These are phyloP conservation scores for Ypsolopha sequella DNA, from an alignment of 2,888 invertebrate species.

Conservation along the genomic window DNA sequence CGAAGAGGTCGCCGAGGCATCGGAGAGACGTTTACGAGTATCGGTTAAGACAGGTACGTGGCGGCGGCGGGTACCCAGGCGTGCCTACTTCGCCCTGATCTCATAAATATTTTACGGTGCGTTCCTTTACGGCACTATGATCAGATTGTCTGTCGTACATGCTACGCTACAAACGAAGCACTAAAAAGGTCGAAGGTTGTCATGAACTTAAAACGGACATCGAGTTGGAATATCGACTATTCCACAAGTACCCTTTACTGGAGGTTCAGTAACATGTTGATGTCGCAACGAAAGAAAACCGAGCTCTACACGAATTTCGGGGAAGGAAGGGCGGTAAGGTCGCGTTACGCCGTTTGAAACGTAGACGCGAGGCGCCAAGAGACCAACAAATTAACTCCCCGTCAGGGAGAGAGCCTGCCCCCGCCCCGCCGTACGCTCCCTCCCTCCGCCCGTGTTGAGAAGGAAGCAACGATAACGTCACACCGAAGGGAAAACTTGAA, in stretches of 20 bases:
- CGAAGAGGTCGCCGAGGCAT: neutral
- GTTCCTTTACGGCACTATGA: conserved; percentile 54
- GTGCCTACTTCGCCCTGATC: conserved; percentile 38
- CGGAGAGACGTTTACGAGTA: conserved; percentile 6
- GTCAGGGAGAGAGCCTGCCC: conserved; percentile 50
- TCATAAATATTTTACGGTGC: conserved; percentile 58
- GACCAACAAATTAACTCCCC: conserved; percentile 71
- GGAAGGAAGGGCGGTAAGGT: conserved; percentile 58
- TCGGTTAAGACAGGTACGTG: conserved; percentile 8
- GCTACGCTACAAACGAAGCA: conserved; percentile 13
- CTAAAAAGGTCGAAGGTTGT: too few relatives aligned
- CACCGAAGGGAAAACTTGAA: conserved; percentile 63
- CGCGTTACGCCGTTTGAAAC: conserved; percentile 67
- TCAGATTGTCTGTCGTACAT: conserved; percentile 40
- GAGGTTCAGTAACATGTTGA: neutral
- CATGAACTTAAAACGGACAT: too few relatives aligned
- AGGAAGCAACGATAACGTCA: conserved; percentile 58
- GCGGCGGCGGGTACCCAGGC: conserved; percentile 35
- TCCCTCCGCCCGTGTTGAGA: conserved; percentile 34
- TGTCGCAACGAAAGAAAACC: neutral
- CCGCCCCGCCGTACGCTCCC: conserved; percentile 15
- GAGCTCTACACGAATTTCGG: conserved; percentile 31
- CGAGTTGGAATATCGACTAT: too few relatives aligned
- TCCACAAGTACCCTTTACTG: conserved; percentile 9
- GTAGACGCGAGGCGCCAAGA: conserved; percentile 69